Evolutionary conservation across 2,113 vertebrate genomes (phyloP).

Genomic region (Prionailurus viverrinus): DNA sequence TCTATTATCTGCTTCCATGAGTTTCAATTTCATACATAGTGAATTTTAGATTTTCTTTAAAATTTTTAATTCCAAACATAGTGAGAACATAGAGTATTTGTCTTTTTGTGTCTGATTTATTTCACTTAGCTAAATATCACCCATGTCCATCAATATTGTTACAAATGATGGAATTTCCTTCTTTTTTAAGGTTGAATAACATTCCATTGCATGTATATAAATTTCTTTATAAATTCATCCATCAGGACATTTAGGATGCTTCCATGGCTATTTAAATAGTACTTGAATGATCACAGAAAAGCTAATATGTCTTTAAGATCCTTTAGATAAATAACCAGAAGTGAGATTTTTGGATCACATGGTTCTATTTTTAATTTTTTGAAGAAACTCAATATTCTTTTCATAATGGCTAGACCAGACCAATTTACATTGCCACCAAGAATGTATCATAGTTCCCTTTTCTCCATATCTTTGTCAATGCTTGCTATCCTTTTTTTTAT

Average conservation of each 20-base stretch:
- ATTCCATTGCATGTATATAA: not conserved
- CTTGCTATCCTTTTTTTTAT: not conserved
- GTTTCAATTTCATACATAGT: not conserved
- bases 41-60: not conserved
- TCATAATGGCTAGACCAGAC: not conserved
- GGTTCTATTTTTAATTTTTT: not conserved
- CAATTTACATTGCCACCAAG: not conserved
- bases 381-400: not conserved
- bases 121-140: not conserved
- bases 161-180: not conserved
- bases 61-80: not conserved
- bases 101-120: not conserved
- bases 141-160: too few species aligned
- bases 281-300: not conserved
- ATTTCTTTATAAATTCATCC: not conserved
- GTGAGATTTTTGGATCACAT: not conserved
- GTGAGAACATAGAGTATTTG: not conserved
- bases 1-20: not conserved
- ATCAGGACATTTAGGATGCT: not conserved
- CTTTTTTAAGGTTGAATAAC: not conserved
- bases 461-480: not conserved
- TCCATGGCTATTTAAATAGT: not conserved
- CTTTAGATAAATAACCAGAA: not conserved
- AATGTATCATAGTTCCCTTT: not conserved
- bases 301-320: not conserved